Base-by-base conservation (phyloP, 1,140 invertebrate genomes). In the Trichonephila clavata region DNA sequence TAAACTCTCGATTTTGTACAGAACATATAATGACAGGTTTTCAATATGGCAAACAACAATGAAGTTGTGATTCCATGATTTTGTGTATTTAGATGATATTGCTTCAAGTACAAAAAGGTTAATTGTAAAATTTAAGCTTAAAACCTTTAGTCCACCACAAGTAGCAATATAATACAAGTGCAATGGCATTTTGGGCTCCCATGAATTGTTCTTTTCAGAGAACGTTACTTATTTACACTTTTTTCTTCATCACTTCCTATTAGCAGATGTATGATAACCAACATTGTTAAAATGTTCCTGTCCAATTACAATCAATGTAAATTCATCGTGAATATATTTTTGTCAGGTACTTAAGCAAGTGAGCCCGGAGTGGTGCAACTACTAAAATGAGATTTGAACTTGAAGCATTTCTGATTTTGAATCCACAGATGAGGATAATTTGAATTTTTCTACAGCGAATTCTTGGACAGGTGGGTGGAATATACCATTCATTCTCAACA, bases 111-210 rank as follows among this genome's bases (percentile, higher is more conserved):
- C 90, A 92, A 92, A 92, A 90, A 90, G 13, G 81, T 92, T 92
- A 92, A 60, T 68, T 27, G 32, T 92, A 92, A 92, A 92, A 92
- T 92, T 86, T 65, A 84, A 92, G 90, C 90, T 92, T 92, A 92
- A 92, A 92, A 92, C 50, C 90, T 71, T 59, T 59, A 68, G 90
- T 92, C 21, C 61, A 80, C 50, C 90, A 92, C 57, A 21, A 92
- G 61, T 63, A 68, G 83, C 81, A 92, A 68, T 84, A 92, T 92
- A 86, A 24, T 86, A 92, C 81, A 86, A 24, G 90, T 92, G 90
- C 90, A 92, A 92, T 92, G 90, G 61, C 60, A 68, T 60, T 68
- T 92, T 65, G 80, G 90, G 90, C 81, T 92, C 61, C 81, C 68
- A 27, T 91, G 43, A 90, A 50, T 18, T 21, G 10, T 39, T 24